Conservation (phyloP, 2,797 vertebrate genomes). For the Pipistrellus kuhlii region DNA sequence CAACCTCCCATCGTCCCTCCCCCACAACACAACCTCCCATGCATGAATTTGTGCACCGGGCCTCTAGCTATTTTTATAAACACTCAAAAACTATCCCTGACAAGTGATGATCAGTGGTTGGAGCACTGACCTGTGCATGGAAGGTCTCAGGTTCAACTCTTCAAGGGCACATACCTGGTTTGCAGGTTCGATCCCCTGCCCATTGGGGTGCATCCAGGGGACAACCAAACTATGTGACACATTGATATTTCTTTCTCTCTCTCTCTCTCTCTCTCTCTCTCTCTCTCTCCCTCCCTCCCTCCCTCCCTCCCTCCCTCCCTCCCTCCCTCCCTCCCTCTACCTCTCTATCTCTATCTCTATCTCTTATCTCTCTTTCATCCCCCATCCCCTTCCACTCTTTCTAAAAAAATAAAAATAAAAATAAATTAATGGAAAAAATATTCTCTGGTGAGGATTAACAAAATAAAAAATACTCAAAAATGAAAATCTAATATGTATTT, state of each 20-base stretch:
- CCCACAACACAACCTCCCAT: too few relatives aligned
- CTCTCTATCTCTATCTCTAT: too few relatives aligned
- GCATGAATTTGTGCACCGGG: too few relatives aligned
- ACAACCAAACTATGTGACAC: neutral
- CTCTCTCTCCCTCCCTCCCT: neutral
- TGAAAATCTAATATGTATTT: conserved; percentile 35
- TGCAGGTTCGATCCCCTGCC: neutral
- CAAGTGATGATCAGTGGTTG: too few relatives aligned
- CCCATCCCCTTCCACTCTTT: too few relatives aligned
- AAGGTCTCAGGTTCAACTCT: too few relatives aligned
- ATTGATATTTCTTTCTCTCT: neutral
- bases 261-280: neutral
- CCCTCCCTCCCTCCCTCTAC: neutral
- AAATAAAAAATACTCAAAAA: neutral
- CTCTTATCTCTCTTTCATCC: neutral
- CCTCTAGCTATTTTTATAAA: neutral
- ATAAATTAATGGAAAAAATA: too few relatives aligned
- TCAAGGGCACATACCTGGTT: neutral
- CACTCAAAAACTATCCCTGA: too few relatives aligned
- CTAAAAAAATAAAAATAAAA: too few relatives aligned
- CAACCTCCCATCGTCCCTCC: too few relatives aligned
- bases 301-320: neutral
- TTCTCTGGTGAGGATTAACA: too few relatives aligned
- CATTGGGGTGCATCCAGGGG: neutral
- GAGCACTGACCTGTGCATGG: too few relatives aligned